Conservation (phyloP, 1,140 invertebrate species). For the Panulirus ornatus region DNA sequence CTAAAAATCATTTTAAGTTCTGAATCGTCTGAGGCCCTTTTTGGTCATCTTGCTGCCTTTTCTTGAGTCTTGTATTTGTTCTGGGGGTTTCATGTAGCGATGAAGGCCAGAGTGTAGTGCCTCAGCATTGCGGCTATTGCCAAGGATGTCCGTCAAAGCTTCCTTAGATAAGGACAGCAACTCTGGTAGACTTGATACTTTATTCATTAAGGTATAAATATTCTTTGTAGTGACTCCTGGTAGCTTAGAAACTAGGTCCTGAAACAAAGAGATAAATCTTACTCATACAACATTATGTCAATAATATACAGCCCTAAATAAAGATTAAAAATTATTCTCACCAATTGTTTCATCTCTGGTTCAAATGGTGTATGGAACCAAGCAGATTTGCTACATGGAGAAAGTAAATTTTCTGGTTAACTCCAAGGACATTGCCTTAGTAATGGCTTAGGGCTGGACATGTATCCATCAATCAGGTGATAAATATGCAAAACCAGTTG, state of each 20-base stretch:
- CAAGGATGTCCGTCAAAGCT: conserved; percentile 84
- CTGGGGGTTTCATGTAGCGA: conserved; percentile 63
- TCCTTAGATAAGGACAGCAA: conserved; percentile 79
- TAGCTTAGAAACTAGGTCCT: conserved; percentile 93
- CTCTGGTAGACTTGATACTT: conserved; percentile 85
- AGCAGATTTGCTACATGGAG: not conserved
- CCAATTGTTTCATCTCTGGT: not conserved
- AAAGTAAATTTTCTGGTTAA: not conserved
- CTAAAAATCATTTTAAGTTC: not conserved
- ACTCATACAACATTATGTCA: not conserved
- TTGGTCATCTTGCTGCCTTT: conserved; percentile 54
- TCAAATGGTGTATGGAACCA: not conserved
- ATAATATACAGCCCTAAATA: not conserved
- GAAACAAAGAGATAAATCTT: conserved; percentile 73
- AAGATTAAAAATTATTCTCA: no score
- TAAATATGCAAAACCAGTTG: no score
- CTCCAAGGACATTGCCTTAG: not conserved
- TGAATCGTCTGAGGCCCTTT: conserved; percentile 52
- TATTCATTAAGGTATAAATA: conserved; percentile 87
- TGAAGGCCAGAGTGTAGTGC: conserved; percentile 79
- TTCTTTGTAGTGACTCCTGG: conserved; percentile 95
- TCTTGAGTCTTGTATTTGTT: conserved; percentile 29
- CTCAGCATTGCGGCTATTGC: conserved; percentile 80
- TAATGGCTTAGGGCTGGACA: not conserved
- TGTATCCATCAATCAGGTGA: not conserved